Base-by-base conservation (phyloP, 1,140 invertebrate species). In the Mizuhopecten yessoensis region DNA sequence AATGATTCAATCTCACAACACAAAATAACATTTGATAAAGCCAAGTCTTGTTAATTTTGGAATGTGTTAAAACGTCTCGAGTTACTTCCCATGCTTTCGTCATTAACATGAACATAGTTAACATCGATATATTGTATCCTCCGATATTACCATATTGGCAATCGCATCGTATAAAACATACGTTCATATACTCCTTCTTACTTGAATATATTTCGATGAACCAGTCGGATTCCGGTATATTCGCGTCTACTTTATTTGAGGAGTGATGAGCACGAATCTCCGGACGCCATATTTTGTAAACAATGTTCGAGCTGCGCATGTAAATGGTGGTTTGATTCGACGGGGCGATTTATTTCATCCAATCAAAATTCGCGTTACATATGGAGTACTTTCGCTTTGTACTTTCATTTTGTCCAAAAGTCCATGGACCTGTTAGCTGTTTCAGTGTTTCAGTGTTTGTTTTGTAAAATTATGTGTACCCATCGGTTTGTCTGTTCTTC, bases 211-310 rank as follows among this genome's bases (percentile, higher is more conserved):
- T 29, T 75, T 75, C 1, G n/a, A n/a, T 11, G 7, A 29, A 75
- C 23, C 23, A 29, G 1, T 7, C 57, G 9, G 57, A 29, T 49
- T 29, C 5, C 9, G n/a, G n/a, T 29, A 17, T 5, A n/a, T 75
- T 75, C 3, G 11, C 45, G 45, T 13, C 36, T 39, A n/a, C n/a
- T 39, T 39, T 13, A 39, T 10, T 20, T 9, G 45, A 20, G 45
- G 45, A 49, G 20, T 49, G 45, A 75, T 17, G 17, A 57, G 17
- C 45, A 20, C 23, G 17, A 11, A 5, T 29, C n/a, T 75, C 57
- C 23, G 57, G 57, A 75, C 57, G 57, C 57, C 57, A 75, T 75
- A 13, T 75, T 75, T 75, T 75, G 57, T 75, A 75, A 75, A 75
- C 57, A 75, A 75, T 75, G 57, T 75, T 29, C 15, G n/a, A 29